These are phyloP conservation scores for Euglossa dilemma DNA, from an alignment of 1,140 invertebrate species.

Conservation along the genomic window DNA sequence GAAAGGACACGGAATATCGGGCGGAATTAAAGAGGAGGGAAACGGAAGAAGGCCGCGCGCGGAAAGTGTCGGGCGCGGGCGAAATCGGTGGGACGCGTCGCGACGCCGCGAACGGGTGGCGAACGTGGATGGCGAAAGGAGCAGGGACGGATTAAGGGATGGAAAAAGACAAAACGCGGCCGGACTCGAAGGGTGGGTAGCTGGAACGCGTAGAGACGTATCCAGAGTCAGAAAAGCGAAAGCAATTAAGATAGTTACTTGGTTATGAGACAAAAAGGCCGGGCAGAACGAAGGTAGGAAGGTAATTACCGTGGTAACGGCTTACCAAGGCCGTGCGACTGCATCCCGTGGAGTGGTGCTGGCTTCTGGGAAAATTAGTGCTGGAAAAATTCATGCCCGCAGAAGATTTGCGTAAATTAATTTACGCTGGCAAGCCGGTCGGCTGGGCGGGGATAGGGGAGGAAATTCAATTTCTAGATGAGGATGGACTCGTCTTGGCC, in stretches of 20 bases:
- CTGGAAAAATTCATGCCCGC: conserved; percentile 75
- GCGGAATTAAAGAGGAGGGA: not conserved
- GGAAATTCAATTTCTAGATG: conserved; percentile 72
- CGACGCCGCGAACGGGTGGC: not conserved
- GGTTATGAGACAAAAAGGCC: conserved; percentile 76
- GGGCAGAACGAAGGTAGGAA: conserved; percentile 70
- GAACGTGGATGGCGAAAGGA: conserved; percentile 25
- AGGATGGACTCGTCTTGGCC: conserved; percentile 7
- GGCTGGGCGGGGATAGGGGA: conserved; percentile 38
- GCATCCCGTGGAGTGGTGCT: conserved; percentile 63
- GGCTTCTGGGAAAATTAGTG: conserved; percentile 73
- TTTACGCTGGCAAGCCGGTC: conserved; percentile 66
- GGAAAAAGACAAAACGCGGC: not conserved
- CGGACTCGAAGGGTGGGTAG: not conserved
- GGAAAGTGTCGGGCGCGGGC: too few species aligned
- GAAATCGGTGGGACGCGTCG: not conserved
- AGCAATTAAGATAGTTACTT: conserved; percentile 78
- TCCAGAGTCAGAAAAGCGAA: conserved; percentile 70
- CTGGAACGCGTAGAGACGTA: conserved; percentile 42
- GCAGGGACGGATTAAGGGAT: not conserved
- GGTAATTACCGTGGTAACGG: conserved; percentile 77
- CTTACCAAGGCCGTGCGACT: conserved; percentile 63
- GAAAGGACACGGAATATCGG: not conserved
- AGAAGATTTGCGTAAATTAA: conserved; percentile 78
- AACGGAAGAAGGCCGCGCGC: too few species aligned